Percentiles rank a stretch among this genome's conserved stretches.
Evolutionary conservation across 2,797 vertebrate species (phyloP).

Genomic region (Agapornis canus): DNA sequence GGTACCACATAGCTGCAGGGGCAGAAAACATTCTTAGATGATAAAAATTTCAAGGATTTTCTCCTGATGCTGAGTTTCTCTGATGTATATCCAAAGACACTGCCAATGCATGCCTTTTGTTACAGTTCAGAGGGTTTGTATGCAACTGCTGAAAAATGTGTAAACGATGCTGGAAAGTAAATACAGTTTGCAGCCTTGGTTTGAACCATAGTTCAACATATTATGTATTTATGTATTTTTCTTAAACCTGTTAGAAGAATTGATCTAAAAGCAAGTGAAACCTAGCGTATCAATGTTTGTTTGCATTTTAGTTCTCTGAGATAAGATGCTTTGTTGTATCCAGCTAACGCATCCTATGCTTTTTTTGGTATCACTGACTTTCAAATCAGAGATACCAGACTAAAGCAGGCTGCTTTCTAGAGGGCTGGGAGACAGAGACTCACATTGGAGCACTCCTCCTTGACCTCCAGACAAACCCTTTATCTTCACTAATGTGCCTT

Average conservation of each 20-base stretch:
- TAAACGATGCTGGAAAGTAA: neutral
- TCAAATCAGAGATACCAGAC: neutral
- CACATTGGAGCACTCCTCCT: neutral
- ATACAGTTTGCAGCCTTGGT: neutral
- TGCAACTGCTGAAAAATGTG: neutral
- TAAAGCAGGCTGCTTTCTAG: neutral
- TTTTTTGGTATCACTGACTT: neutral
- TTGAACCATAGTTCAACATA: neutral
- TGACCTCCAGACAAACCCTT: constrained; percentile 16
- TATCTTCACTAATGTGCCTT: neutral
- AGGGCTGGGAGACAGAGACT: neutral
- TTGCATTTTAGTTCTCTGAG: neutral
- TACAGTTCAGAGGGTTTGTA: neutral
- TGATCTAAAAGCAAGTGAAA: neutral
- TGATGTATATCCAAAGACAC: neutral
- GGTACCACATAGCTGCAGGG: neutral
- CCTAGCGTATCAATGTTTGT: neutral
- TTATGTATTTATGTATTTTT: neutral
- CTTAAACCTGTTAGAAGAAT: neutral
- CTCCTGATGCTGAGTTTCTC: neutral
- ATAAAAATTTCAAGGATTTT: neutral
- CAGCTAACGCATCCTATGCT: neutral
- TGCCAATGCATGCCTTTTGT: neutral
- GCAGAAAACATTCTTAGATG: neutral
- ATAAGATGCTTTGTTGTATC: neutral